phyloP scores from a whole-genome alignment of 2,113 vertebrate genomes.

The Mus pahari region DNA sequence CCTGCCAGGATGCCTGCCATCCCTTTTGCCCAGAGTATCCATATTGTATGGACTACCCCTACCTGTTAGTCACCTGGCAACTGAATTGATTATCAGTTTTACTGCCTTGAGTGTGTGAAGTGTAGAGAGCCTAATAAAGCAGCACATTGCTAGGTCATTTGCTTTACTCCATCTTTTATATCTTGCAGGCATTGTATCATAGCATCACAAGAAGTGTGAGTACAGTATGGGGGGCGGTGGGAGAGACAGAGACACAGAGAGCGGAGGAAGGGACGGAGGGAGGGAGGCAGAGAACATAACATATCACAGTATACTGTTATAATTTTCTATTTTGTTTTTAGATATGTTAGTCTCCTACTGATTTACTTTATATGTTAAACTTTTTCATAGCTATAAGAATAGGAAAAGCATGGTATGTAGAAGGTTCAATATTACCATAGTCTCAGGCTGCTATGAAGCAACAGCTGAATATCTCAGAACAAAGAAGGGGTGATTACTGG shows the following conservation, averaged over 20 bases:
- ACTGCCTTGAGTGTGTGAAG: background rate
- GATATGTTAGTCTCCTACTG: background rate
- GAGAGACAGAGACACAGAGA: background rate
- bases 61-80: background rate
- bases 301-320: background rate
- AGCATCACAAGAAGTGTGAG: background rate
- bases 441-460: background rate
- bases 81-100: too few relatives aligned
- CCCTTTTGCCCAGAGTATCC: rapidly evolving
- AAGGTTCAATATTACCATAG: background rate
- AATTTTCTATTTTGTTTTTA: background rate
- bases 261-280: background rate
- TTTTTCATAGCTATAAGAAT: background rate
- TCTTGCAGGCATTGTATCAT: background rate
- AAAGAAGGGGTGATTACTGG: background rate
- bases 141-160: rapidly evolving
- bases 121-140: background rate
- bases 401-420: background rate
- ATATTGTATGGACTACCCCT: background rate
- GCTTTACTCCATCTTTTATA: background rate
- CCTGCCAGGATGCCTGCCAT: background rate
- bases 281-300: background rate
- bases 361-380: background rate
- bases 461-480: background rate
- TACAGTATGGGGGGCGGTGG: rapidly evolving